These are phyloP conservation scores for Himalopsyche japonica DNA, from an alignment of 2,888 invertebrate genomes.

Conservation along the genomic window DNA sequence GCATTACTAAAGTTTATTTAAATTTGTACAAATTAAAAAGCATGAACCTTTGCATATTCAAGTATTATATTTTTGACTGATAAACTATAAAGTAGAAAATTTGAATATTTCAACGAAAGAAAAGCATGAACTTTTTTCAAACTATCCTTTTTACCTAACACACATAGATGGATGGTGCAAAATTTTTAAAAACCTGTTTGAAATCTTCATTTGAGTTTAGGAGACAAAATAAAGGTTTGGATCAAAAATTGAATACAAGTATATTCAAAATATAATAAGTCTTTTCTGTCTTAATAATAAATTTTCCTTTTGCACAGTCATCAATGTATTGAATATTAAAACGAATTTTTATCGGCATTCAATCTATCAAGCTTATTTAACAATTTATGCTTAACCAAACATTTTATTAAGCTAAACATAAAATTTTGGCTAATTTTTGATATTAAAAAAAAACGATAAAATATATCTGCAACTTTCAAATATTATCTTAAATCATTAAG, in stretches of 20 bases:
- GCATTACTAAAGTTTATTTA: neutral
- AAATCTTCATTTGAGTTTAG: neutral
- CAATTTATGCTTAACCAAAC: neutral
- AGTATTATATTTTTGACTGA: neutral
- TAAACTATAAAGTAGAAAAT: neutral
- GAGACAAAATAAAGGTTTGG: too few species aligned
- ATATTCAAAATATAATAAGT: neutral
- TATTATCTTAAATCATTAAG: too few species aligned
- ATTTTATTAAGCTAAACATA: neutral
- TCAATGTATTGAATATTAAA: neutral
- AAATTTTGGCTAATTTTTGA: too few species aligned
- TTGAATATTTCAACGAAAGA: neutral
- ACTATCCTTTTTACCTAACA: neutral
- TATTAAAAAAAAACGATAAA: too few species aligned
- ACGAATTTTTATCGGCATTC: neutral
- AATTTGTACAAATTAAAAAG: neutral
- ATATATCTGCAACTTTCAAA: too few species aligned
- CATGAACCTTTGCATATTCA: constrained; percentile 25
- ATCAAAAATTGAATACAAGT: neutral
- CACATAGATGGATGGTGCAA: neutral
- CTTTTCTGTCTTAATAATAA: neutral
- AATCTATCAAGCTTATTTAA: neutral
- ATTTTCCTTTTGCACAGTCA: neutral
- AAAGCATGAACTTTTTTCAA: neutral
- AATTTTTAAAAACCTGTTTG: neutral